Evolutionary conservation across 2,888 invertebrate genomes (phyloP).

Genomic region (Archips crataeganus): DNA sequence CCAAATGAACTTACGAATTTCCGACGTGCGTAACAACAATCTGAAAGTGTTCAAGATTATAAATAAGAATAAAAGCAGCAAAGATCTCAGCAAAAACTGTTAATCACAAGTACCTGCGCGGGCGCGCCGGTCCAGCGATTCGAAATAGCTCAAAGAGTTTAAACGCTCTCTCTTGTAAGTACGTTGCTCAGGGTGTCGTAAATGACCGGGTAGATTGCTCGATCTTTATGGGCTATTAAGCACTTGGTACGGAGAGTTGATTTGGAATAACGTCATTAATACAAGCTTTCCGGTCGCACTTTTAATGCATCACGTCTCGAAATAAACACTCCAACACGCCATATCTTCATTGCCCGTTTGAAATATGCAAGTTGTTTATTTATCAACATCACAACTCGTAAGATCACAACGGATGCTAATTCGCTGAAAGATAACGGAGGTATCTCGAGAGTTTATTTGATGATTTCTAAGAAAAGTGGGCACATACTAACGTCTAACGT

Average conservation of each 20-base stretch:
- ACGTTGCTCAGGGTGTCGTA: conserved; percentile 63
- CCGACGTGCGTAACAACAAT: conserved; percentile 59
- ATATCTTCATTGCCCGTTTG: conserved; percentile 15
- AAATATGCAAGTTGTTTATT: conserved; percentile 11
- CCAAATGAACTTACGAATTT: conserved; percentile 41
- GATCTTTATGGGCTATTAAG: conserved; percentile 70
- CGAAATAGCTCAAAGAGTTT: conserved; percentile 69
- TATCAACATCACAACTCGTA: conserved; percentile 1
- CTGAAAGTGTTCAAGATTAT: conserved; percentile 58
- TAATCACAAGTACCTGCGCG: conserved; percentile 61
- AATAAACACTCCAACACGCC: conserved; percentile 52
- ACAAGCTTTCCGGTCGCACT: conserved; percentile 46
- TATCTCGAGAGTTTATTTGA: conserved; percentile 4
- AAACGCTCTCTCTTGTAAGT: conserved; percentile 52
- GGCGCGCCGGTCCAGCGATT: conserved; percentile 65
- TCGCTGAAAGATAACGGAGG: conserved; percentile 10
- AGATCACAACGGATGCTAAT: conserved; percentile 16
- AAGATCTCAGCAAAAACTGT: conserved; percentile 70
- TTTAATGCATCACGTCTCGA: conserved; percentile 53
- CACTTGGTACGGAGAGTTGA: conserved; percentile 58
- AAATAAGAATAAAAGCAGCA: conserved; percentile 58
- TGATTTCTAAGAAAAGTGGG: conserved; percentile 45
- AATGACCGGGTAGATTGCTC: conserved; percentile 60
- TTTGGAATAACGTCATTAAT: conserved; percentile 53
- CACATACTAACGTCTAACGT: conserved; percentile 52